phyloP scores from a whole-genome alignment of 1,140 invertebrate species.

The Eupeodes corollae region DNA sequence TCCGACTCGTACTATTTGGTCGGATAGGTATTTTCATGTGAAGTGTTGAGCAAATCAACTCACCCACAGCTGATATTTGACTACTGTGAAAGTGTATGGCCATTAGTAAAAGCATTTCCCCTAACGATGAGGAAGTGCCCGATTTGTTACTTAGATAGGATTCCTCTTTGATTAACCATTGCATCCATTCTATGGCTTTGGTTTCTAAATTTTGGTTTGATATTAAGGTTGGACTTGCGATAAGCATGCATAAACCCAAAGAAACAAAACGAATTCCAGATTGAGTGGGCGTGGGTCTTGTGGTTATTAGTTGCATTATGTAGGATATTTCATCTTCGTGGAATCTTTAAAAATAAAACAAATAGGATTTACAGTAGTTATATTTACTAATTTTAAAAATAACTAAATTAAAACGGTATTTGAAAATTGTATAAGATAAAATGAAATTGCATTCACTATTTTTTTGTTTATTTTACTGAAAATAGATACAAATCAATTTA shows the following conservation, averaged over 20 bases:
- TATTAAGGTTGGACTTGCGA: slow-evolving; percentile 84
- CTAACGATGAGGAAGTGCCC: slow-evolving; percentile 73
- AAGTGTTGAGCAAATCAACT: slow-evolving; percentile 84
- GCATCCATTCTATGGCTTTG: slow-evolving; percentile 86
- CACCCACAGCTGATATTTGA: slow-evolving; percentile 81
- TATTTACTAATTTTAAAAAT: no score
- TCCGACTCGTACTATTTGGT: slow-evolving; percentile 78
- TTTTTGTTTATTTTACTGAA: no score
- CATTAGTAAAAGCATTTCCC: slow-evolving; percentile 92
- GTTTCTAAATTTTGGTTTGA: slow-evolving; percentile 68
- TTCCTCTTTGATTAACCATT: slow-evolving; percentile 85
- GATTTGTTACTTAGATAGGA: slow-evolving; percentile 71
- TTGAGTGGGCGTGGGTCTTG: slow-evolving; percentile 76
- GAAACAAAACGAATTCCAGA: slow-evolving; percentile 89
- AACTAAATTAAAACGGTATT: no score
- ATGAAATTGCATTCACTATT: no score
- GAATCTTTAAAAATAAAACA: slow-evolving; percentile 45
- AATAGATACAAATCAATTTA: no score
- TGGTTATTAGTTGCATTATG: slow-evolving; percentile 75
- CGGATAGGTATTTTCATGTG: slow-evolving; percentile 91
- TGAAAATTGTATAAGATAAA: no score
- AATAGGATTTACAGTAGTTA: not conserved
- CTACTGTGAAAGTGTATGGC: slow-evolving; percentile 96
- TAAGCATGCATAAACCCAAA: slow-evolving; percentile 85
- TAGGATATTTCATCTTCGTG: slow-evolving; percentile 84